Percentiles rank a stretch among this genome's conserved stretches.
These are phyloP conservation scores for Leptopilina syphax DNA, from an alignment of 2,888 invertebrate species.

Conservation along the genomic window DNA sequence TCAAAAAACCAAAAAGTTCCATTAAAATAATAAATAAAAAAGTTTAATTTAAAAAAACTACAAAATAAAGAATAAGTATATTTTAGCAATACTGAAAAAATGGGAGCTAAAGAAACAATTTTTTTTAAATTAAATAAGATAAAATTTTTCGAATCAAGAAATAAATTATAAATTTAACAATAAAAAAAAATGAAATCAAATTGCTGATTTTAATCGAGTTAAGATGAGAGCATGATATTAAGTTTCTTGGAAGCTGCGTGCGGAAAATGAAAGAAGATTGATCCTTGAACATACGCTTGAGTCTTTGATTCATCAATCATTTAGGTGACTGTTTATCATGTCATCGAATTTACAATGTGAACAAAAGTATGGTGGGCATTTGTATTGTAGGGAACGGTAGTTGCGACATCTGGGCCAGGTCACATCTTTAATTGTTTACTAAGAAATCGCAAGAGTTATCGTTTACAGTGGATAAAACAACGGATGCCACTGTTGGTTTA, in stretches of 20 bases:
- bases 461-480: slow-evolving; percentile 14
- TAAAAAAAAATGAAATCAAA: neutral
- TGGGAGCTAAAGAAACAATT: too few species aligned
- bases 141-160: neutral
- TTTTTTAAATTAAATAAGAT: neutral
- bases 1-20: neutral
- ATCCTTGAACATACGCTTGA: slow-evolving; percentile 1
- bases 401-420: slow-evolving; percentile 34
- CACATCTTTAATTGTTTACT: slow-evolving; percentile 36
- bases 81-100: too few species aligned
- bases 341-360: slow-evolving; percentile 31
- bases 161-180: neutral
- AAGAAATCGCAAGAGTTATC: slow-evolving; percentile 26
- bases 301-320: slow-evolving; percentile 37
- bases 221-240: slow-evolving; percentile 13
- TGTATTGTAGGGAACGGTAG: slow-evolving; percentile 35
- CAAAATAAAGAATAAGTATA: too few species aligned
- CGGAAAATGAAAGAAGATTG: slow-evolving; percentile 33
- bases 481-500: slow-evolving; percentile 24
- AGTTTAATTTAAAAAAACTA: too few species aligned
- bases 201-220: slow-evolving; percentile 5
- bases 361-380: slow-evolving; percentile 26
- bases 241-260: slow-evolving; percentile 32
- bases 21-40: too few species aligned
- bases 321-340: slow-evolving; percentile 29